Evolutionary conservation across 2,888 invertebrate species (phyloP), one percentile per base, ranked within the genome.

Genomic region (Emmelina monodactyla): DNA sequence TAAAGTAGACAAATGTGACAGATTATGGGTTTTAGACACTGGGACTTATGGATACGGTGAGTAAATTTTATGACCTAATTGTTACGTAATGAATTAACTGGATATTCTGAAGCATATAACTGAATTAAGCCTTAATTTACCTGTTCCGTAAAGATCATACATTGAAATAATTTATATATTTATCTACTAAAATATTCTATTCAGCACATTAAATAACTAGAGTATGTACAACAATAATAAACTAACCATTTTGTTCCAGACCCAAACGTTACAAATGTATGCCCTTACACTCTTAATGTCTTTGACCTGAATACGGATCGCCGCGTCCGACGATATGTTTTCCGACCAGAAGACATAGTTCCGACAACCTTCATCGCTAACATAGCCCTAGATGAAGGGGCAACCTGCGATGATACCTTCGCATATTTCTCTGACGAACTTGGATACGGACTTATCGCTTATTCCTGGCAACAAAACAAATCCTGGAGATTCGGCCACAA

Each of bases 381-480:
- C 54, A 89, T 91, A 37, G 90, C 88, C n/a, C 83, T 92, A 2
- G 92, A 93, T 53, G 79, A 89, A 44, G 89, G 90, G 16, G 79
- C 82, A 47, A 83, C 76, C 29, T 92, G 91, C 53, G 88, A 90
- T 2, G 90, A 91, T 53, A 85, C 88, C 0, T 89, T 82, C 54
- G 91, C 91, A 0, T 92, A 92, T 60, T 85, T 91, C 67, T 88
- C 90, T 0, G 92, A 92, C 56, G 92, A 92, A 57, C 73, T 92
- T 14, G 91, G 91, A 33, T 92, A 91, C 50, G 92, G 92, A 1
- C 71, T 92, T 14, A 86, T 92, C 36, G 85, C 86, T 1, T 92
- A 92, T 59, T 91, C 91, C 1, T 89, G 87, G 85, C 82, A 85
- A 53, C 78, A 83, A 43, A 87, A 92, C 55, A 86, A 79, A 44